Conservation (phyloP, 2,888 invertebrate genomes). For the Chromoteleia sp. region DNA sequence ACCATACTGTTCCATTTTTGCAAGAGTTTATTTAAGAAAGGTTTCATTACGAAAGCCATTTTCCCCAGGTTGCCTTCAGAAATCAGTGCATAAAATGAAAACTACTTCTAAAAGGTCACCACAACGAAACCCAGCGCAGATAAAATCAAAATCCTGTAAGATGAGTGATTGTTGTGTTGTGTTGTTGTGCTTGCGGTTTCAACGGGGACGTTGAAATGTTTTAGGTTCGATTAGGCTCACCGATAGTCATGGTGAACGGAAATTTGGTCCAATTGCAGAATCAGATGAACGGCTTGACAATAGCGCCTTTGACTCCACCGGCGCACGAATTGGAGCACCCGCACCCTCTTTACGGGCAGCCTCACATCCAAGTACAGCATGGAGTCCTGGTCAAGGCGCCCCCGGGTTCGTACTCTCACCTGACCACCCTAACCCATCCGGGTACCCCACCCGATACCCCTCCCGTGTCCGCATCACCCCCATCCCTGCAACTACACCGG, state of each 20-base stretch:
- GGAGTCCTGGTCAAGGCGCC: slow-evolving; percentile 83
- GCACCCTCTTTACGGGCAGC: slow-evolving; percentile 82
- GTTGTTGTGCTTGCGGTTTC: too few relatives aligned
- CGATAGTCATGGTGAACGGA: slow-evolving; percentile 80
- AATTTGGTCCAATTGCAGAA: slow-evolving; percentile 79
- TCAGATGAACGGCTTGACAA: slow-evolving; percentile 77
- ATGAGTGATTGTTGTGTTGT: too few relatives aligned
- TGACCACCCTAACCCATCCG: slow-evolving; percentile 86
- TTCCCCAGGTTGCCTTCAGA: too few relatives aligned
- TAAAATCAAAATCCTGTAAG: too few relatives aligned
- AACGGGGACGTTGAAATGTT: slow-evolving; percentile 48
- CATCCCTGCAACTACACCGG: slow-evolving; percentile 83
- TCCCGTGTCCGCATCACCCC: slow-evolving; percentile 88
- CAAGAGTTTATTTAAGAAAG: too few relatives aligned
- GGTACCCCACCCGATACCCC: slow-evolving; percentile 95
- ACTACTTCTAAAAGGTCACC: too few relatives aligned
- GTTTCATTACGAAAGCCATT: too few relatives aligned
- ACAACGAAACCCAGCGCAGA: too few relatives aligned
- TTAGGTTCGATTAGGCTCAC: slow-evolving; percentile 81
- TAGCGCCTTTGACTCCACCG: slow-evolving; percentile 87
- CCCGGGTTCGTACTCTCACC: slow-evolving; percentile 79
- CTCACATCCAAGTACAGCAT: slow-evolving; percentile 82
- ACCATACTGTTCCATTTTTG: too few relatives aligned
- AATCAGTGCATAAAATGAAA: too few relatives aligned
- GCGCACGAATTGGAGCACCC: slow-evolving; percentile 86